These are phyloP conservation scores for Symphodus melops DNA, from an alignment of 2,113 vertebrate species.

Conservation along the genomic window DNA sequence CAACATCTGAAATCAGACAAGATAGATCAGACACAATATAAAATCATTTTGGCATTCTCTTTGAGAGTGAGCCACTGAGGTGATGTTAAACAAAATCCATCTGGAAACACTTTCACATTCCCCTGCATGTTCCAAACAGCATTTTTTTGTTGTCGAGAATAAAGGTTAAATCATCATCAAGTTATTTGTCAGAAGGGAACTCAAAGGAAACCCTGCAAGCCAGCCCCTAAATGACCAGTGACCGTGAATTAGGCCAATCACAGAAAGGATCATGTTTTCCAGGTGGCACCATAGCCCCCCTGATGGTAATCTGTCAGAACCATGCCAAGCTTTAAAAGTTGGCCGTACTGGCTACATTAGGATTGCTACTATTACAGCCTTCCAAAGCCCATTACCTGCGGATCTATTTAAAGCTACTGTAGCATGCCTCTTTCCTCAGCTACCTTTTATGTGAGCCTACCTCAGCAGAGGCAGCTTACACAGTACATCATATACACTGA, in stretches of 20 bases:
- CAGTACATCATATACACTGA: conserved; percentile 28
- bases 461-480: conserved; percentile 23
- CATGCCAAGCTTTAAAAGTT: conserved; percentile 61
- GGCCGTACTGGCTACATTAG: conserved; percentile 52
- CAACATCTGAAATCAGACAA: conserved; percentile 52
- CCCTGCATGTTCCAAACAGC: conserved; percentile 14
- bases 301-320: conserved; percentile 67
- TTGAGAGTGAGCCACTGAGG: conserved; percentile 27
- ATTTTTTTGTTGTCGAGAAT: conserved; percentile 22
- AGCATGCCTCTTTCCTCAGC: conserved; percentile 55
- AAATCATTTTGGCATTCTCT: conserved; percentile 42
- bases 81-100: conserved; percentile 43
- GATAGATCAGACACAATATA: conserved; percentile 20
- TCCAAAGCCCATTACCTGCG: conserved; percentile 73
- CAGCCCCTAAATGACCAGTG: conserved; percentile 33
- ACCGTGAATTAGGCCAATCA: conserved; percentile 65
- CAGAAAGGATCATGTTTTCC: conserved; percentile 58
- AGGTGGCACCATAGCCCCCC: conserved; percentile 62
- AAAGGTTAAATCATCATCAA: conserved; percentile 34
- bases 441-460: conserved; percentile 47
- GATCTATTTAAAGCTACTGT: conserved; percentile 73
- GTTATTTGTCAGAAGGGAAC: conserved; percentile 39
- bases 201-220: conserved; percentile 27
- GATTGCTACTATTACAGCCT: conserved; percentile 63
- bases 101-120: conserved; percentile 39